phyloP scores from a whole-genome alignment of 2,797 vertebrate species.

The Pangasius larnaudii region DNA sequence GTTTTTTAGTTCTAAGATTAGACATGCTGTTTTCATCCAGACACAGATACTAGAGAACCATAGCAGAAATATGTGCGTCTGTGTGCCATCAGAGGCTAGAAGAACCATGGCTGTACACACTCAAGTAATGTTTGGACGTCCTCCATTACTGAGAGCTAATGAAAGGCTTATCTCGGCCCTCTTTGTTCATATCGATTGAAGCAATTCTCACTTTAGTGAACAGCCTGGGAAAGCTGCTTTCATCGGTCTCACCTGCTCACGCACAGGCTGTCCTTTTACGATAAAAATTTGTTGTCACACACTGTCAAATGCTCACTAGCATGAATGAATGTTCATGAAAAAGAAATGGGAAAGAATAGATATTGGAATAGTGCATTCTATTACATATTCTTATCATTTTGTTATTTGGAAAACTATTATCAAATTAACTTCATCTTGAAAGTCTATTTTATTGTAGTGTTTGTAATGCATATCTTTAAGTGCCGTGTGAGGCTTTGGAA shows the following conservation, averaged over 20 bases:
- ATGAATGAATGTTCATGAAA: not conserved
- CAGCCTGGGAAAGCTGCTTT: constrained; percentile 31
- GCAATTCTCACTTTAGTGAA: constrained; percentile 40
- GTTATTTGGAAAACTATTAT: not conserved
- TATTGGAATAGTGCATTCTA: not conserved
- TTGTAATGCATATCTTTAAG: not conserved
- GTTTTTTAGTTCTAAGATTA: not conserved
- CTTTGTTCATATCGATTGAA: constrained; percentile 46
- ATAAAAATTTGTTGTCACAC: not conserved
- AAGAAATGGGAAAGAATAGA: not conserved
- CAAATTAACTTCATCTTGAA: constrained; percentile 9
- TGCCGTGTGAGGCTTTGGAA: constrained; percentile 30
- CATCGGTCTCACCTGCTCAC: constrained; percentile 18
- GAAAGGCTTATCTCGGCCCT: constrained; percentile 43
- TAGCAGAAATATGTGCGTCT: not conserved
- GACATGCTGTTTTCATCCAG: not conserved
- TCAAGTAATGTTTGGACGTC: constrained; percentile 27
- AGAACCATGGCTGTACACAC: not conserved
- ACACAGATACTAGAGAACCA: not conserved
- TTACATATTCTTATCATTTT: not conserved
- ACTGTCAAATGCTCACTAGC: not conserved
- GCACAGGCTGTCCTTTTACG: not conserved
- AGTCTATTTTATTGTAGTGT: not conserved
- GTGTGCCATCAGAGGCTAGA: not conserved
- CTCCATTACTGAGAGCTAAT: constrained; percentile 48